A percentile compares a stretch with the other conserved stretches of the same genome.
Evolutionary conservation across 2,113 vertebrate species (phyloP).

Genomic region (Dipodomys stephensi): DNA sequence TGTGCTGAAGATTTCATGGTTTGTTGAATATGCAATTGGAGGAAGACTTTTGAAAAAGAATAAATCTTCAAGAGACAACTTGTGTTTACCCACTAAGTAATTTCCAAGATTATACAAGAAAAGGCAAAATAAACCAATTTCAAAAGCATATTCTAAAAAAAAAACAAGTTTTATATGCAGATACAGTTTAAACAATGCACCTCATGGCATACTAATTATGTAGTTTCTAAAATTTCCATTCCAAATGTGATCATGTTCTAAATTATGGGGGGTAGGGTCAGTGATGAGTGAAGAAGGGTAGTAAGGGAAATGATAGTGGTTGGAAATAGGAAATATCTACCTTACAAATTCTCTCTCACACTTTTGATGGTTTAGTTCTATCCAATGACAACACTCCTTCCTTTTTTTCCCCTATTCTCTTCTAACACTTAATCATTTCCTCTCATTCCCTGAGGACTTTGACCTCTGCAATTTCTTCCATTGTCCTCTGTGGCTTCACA

Average conservation of each 20-base stretch:
- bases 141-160: neutral
- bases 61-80: neutral
- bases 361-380: neutral
- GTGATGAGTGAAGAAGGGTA: neutral
- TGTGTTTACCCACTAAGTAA: neutral
- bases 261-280: neutral
- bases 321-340: neutral
- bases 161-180: neutral
- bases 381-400: neutral
- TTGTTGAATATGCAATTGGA: neutral
- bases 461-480: neutral
- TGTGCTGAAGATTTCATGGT: constrained; percentile 7
- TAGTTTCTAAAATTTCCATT: neutral
- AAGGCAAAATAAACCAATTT: constrained; percentile 36
- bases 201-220: neutral
- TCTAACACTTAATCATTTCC: neutral
- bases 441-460: neutral
- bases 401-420: neutral
- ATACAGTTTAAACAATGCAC: neutral
- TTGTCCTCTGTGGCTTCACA: neutral
- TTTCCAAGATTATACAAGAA: neutral
- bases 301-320: neutral
- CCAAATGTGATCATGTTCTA: neutral
- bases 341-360: neutral
- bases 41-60: neutral